Evolutionary conservation across 37 sponge, comb jelly and placozoan genomes (phyloP).

Genomic region (Tethya wilhelma): DNA sequence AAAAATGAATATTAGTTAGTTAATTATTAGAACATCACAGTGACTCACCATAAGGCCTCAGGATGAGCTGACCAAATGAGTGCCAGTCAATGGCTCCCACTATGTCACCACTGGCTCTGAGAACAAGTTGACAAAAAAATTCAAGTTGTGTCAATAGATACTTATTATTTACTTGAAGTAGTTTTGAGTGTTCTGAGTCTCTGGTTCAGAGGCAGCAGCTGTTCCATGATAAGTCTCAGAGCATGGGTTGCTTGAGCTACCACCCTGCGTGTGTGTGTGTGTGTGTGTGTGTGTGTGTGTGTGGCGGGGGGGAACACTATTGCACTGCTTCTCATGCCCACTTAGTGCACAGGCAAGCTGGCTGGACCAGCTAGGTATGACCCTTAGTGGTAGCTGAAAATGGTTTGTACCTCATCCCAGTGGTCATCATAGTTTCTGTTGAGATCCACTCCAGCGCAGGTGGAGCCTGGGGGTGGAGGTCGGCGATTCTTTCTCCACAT

Average conservation of each 20-base stretch:
- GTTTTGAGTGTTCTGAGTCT: conserved; percentile 11
- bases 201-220: conserved; percentile 72
- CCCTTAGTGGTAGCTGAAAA: no score
- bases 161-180: neutral
- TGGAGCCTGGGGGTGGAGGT: neutral
- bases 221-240: conserved; percentile 72
- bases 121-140: neutral
- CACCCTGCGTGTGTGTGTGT: conserved; percentile 40
- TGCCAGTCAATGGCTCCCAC: conserved; percentile 86
- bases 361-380: no score
- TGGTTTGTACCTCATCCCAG: neutral
- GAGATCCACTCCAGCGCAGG: conserved; percentile 82
- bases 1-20: no score
- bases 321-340: no score
- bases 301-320: no score
- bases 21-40: neutral
- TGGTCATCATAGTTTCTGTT: conserved; percentile 76
- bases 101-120: conserved; percentile 36
- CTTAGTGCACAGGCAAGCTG: no score
- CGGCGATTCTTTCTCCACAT: conserved; percentile 85
- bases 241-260: conserved; percentile 58
- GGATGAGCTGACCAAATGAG: conserved; percentile 77
- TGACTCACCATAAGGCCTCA: conserved; percentile 67
- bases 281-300: no score
- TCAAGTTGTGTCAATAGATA: no score